Evolutionary conservation across 2,113 vertebrate species (phyloP).

Genomic region (Platichthys stellatus): DNA sequence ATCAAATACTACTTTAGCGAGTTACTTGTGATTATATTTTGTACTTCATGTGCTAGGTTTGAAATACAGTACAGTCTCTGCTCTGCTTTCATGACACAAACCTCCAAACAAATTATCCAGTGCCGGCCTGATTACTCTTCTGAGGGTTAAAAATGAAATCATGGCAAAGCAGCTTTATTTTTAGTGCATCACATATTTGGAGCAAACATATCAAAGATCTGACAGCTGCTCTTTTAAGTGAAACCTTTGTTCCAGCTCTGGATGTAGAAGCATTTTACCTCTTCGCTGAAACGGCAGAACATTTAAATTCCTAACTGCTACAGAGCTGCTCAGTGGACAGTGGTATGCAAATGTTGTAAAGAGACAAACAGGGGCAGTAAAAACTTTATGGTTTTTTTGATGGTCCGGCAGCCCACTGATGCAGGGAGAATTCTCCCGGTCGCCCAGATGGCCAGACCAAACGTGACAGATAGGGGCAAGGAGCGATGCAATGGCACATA

Average conservation of each 20-base stretch:
- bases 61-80: not conserved
- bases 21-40: too few relatives aligned
- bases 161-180: slow-evolving; percentile 10
- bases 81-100: not conserved
- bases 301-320: not conserved
- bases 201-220: slow-evolving; percentile 8
- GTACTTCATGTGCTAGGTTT: not conserved
- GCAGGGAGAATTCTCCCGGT: not conserved
- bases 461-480: not conserved
- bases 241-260: slow-evolving; percentile 5
- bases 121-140: slow-evolving; percentile 8
- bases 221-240: not conserved
- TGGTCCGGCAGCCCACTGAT: not conserved
- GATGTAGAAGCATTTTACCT: not conserved
- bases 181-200: slow-evolving; percentile 5
- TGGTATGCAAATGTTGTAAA: not conserved
- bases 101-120: not conserved
- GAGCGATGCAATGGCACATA: not conserved
- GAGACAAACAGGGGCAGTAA: slow-evolving; percentile 1
- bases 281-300: too few relatives aligned
- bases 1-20: not conserved
- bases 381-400: not conserved
- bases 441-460: not conserved
- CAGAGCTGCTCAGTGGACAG: not conserved
- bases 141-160: slow-evolving; percentile 1